A percentile compares a stretch with the other conserved stretches of the same genome.
Evolutionary conservation across 2,797 vertebrate species (phyloP).

Genomic region (Peromyscus aztecus): DNA sequence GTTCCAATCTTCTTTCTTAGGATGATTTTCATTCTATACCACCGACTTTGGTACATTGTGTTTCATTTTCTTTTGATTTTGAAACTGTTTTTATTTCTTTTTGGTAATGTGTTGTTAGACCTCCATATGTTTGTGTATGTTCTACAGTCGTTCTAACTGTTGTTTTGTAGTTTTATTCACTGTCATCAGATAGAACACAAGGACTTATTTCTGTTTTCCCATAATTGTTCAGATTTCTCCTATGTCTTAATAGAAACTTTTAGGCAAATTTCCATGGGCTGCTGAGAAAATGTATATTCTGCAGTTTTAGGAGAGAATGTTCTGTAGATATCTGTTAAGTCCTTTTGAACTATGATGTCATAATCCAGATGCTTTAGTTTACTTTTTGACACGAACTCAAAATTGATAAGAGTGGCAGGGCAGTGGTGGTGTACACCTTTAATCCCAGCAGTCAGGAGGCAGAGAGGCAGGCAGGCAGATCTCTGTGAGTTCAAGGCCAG

Average conservation of each 20-base stretch:
- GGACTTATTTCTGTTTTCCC: not conserved
- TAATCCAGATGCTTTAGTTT: not conserved
- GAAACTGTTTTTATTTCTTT: not conserved
- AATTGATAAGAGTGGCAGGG: not conserved
- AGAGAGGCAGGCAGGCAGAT: not conserved
- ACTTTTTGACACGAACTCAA: not conserved
- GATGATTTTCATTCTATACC: not conserved
- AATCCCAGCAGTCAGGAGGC: not conserved
- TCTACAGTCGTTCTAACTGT: not conserved
- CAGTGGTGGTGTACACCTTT: not conserved
- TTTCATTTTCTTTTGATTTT: not conserved
- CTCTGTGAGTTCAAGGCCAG: not conserved
- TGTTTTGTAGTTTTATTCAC: not conserved
- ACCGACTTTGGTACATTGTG: not conserved
- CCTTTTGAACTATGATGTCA: not conserved
- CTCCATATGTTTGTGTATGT: not conserved
- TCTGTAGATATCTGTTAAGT: not conserved
- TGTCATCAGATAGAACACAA: not conserved
- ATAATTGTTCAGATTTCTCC: not conserved
- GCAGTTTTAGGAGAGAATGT: not conserved
- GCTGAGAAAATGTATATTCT: not conserved
- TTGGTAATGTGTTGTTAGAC: not conserved
- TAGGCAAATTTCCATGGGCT: not conserved
- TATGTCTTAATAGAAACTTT: not conserved
- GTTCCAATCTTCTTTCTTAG: not conserved